phyloP scores from a whole-genome alignment of 1,140 invertebrate species.

The Globodera ellingtonae region DNA sequence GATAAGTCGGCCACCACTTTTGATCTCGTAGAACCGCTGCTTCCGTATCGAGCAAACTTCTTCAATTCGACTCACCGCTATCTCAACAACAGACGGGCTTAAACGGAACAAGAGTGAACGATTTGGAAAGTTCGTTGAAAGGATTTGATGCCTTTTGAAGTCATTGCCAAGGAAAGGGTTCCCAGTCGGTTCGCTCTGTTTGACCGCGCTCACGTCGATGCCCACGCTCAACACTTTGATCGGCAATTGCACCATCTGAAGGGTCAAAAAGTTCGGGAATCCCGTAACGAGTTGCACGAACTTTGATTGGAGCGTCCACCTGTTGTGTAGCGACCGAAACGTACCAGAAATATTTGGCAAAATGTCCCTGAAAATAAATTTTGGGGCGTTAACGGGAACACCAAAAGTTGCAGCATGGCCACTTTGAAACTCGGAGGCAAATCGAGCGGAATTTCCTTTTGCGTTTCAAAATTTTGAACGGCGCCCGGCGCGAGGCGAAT shows the following conservation, averaged over 20 bases:
- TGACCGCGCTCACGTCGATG: conserved; percentile 28
- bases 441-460: conserved; percentile 35
- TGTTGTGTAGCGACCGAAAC: conserved; percentile 60
- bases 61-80: conserved; percentile 41
- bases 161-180: conserved; percentile 56
- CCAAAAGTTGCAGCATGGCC: conserved; percentile 13
- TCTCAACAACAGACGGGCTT: conserved; percentile 33
- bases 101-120: conserved; percentile 27
- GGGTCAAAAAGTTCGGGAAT: too few species aligned
- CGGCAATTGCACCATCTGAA: conserved; percentile 39
- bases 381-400: conserved; percentile 5
- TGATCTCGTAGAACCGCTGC: conserved; percentile 42
- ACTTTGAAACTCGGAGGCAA: conserved; percentile 53
- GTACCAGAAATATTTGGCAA: conserved; percentile 56
- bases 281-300: background rate
- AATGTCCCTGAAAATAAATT: conserved; percentile 55
- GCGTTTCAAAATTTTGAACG: conserved; percentile 41
- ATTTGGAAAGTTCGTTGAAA: background rate
- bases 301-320: conserved; percentile 58
- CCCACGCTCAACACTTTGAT: conserved; percentile 38
- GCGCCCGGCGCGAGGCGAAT: conserved; percentile 46
- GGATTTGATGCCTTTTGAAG: conserved; percentile 26
- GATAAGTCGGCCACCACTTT: conserved; percentile 43
- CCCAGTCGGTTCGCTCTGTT: conserved; percentile 13
- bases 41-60: conserved; percentile 53